Base-by-base conservation (phyloP, 2,888 invertebrate species). In the Liopterus haemorrhoidalis region DNA sequence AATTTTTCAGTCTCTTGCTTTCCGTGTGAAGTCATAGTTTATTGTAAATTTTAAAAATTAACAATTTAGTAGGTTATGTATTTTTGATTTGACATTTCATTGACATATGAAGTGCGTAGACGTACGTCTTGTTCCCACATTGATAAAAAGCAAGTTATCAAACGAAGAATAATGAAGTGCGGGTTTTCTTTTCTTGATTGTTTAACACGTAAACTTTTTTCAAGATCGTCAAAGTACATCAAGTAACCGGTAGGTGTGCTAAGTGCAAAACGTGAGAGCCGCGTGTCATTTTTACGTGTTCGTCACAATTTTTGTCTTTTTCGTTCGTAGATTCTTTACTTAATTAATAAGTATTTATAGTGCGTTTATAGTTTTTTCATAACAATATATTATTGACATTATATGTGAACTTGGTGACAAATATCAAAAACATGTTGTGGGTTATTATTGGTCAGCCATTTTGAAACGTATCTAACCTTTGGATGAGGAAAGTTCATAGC, bases 1-100 rank as follows among this genome's bases (percentile, higher is more conserved):
- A 83, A 62, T 57, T 73, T 76, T 48, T 75, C 73, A 5, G 79
- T 83, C 67, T 82, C 82, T 33, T 68, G 67, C 65, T 71, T 70
- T 24, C 78, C 78, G 54, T 72, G 65, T 1, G 75, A 74, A 53
- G 67, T 65, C 73, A 73, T 73, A 47, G 41, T 60, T 18, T 20
- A 39, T 19, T 16, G 27, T 37, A 32, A 43, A 35, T 27, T 39
- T 41, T 22, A 40, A 32, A 33, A 20, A 38, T 14, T 41, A 35
- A 40, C 21, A 32, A 43, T 33, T 9, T 21, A 12, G n/a, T n/a
- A n/a, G n/a, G n/a, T n/a, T n/a, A n/a, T n/a, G n/a, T n/a, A n/a
- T 30, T 21, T 35, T 32, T 41, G 37, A 27, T 45, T 37, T 37
- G 48, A 31, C 41, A 24, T 24, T 24, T 24, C n/a, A n/a, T n/a